These are phyloP conservation scores for Notarius quadriscutis DNA, from an alignment of 2,113 vertebrate species.

Conservation along the genomic window DNA sequence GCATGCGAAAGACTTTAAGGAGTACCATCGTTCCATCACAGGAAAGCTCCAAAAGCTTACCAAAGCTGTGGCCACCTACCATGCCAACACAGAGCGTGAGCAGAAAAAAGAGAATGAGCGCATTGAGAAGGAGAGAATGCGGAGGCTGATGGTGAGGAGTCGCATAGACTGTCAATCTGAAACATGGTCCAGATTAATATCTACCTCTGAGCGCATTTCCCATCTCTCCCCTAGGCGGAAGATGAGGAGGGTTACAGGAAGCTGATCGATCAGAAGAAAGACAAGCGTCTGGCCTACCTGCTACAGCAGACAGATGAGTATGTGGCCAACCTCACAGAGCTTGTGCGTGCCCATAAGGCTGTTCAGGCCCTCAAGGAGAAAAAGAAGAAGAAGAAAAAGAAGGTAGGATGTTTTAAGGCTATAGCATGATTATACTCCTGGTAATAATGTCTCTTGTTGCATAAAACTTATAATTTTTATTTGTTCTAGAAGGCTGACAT, in stretches of 20 bases:
- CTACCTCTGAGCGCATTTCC: background rate
- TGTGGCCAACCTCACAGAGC: conserved; percentile 93
- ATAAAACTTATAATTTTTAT: background rate
- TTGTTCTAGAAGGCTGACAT: conserved; percentile 80
- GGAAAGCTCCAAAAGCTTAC: conserved; percentile 95
- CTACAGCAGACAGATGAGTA: conserved; percentile 98
- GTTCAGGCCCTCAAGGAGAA: conserved; percentile 94
- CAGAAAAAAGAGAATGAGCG: conserved; percentile 98
- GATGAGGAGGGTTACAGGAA: conserved; percentile 97
- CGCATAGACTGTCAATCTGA: background rate
- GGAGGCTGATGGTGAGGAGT: conserved; percentile 86
- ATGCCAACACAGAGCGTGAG: conserved; percentile 95
- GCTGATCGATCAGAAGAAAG: conserved; percentile 98
- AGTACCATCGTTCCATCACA: conserved; percentile 92
- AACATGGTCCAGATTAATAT: background rate
- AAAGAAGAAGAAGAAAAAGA: conserved; percentile 96
- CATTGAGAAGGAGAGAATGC: conserved; percentile 97
- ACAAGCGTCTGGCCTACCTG: conserved; percentile 95
- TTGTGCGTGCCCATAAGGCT: conserved; percentile 93
- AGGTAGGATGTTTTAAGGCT: conserved; percentile 8
- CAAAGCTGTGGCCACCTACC: conserved; percentile 93
- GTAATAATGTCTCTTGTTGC: background rate
- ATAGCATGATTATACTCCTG: background rate
- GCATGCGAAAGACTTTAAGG: conserved; percentile 98
- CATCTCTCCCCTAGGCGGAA: conserved; percentile 76